Evolutionary conservation across 1,140 invertebrate species (phyloP).

Genomic region (Globodera rostochiensis): DNA sequence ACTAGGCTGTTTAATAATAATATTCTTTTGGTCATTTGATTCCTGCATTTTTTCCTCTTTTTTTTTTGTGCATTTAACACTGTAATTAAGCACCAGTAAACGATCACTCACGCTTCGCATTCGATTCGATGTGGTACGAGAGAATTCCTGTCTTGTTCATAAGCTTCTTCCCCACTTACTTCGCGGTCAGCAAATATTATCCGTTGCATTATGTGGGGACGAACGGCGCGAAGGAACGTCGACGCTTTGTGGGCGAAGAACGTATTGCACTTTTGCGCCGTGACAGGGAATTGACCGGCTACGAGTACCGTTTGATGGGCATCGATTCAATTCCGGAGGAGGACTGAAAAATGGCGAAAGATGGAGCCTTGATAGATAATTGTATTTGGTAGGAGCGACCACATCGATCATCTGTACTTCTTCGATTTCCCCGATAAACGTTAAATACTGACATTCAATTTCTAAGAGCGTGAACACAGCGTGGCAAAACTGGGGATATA

Average conservation of each 20-base stretch:
- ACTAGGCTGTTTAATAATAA: not conserved
- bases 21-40: not conserved
- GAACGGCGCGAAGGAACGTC: not conserved
- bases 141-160: not conserved
- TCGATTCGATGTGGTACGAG: not conserved
- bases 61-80: not conserved
- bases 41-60: not conserved
- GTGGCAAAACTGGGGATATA: too few species aligned
- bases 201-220: not conserved
- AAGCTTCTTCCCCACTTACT: not conserved
- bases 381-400: too few species aligned
- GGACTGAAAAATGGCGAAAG: not conserved
- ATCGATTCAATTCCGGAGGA: slow-evolving; percentile 4
- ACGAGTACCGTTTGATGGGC: not conserved
- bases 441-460: too few species aligned
- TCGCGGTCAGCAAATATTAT: not conserved
- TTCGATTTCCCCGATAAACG: too few species aligned
- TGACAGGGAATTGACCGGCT: not conserved
- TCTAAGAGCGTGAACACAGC: too few species aligned
- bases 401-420: too few species aligned
- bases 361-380: too few species aligned
- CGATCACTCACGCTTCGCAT: not conserved
- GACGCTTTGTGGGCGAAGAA: not conserved
- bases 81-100: not conserved
- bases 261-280: not conserved